Evolutionary conservation across 2,797 vertebrate species (phyloP).

Genomic region (Melopsittacus undulatus): DNA sequence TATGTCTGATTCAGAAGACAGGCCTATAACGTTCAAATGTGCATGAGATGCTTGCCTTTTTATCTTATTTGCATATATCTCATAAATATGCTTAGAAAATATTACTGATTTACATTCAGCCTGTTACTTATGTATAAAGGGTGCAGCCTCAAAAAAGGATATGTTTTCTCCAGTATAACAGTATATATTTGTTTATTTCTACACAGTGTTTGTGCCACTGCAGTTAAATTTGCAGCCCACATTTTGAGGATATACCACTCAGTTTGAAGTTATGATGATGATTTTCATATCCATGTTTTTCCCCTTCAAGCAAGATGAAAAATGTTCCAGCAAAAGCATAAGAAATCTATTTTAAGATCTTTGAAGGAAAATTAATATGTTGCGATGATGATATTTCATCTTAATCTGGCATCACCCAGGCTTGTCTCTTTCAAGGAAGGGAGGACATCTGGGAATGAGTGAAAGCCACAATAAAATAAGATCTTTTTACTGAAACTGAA

Average conservation of each 20-base stretch:
- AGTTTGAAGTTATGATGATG: conserved; percentile 42
- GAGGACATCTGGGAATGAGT: conserved; percentile 67
- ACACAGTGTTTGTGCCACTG: conserved; percentile 39
- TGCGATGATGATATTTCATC: conserved; percentile 66
- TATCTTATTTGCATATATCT: conserved; percentile 76
- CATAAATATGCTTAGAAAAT: conserved; percentile 74
- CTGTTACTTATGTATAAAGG: conserved; percentile 69
- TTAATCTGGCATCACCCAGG: conserved; percentile 58
- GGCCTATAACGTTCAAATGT: conserved; percentile 58
- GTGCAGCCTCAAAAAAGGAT: conserved; percentile 65
- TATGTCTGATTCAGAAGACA: conserved; percentile 60
- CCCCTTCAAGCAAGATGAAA: conserved; percentile 52
- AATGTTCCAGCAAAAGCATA: conserved; percentile 60
- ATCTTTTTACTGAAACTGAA: conserved; percentile 47
- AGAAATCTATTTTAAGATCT: conserved; percentile 64
- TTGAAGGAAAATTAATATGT: conserved; percentile 64
- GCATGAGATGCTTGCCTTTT: conserved; percentile 70
- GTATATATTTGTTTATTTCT: conserved; percentile 68
- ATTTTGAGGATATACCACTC: conserved; percentile 57
- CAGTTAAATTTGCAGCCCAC: conserved; percentile 57
- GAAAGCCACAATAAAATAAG: conserved; percentile 65
- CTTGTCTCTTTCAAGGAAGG: conserved; percentile 65
- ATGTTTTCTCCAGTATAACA: conserved; percentile 51
- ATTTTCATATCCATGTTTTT: conserved; percentile 53
- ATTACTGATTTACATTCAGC: conserved; percentile 71